These are phyloP conservation scores for Solen grandis DNA, from an alignment of 1,140 invertebrate genomes.

Conservation along the genomic window DNA sequence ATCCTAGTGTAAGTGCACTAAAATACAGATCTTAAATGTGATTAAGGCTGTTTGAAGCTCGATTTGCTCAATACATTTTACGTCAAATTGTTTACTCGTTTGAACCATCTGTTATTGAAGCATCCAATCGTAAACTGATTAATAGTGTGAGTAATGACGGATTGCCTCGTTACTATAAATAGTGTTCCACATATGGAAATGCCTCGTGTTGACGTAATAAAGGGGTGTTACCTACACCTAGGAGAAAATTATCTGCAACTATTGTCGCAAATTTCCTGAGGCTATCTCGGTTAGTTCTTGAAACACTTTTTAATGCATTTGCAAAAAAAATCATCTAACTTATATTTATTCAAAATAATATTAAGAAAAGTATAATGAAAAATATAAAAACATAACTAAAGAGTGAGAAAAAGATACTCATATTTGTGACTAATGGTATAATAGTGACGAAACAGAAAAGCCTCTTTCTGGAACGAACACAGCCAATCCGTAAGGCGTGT, in stretches of 20 bases:
- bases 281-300: neutral
- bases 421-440: neutral
- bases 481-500: slow-evolving; percentile 18
- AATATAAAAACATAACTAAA: too few species aligned
- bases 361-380: too few species aligned
- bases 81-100: too few species aligned
- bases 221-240: neutral
- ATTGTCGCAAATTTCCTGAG: neutral
- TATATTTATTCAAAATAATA: neutral
- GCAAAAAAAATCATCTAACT: neutral
- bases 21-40: too few species aligned
- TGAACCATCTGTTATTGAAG: too few species aligned
- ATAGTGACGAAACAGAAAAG: slow-evolving; percentile 35
- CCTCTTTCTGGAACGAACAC: slow-evolving; percentile 20
- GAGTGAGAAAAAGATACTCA: too few species aligned
- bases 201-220: neutral
- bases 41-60: too few species aligned
- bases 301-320: neutral
- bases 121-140: too few species aligned
- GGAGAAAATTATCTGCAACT: neutral
- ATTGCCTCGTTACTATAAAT: neutral
- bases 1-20: too few species aligned
- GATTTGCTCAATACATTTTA: too few species aligned
- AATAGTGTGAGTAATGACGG: too few species aligned
- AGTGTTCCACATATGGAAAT: neutral